Evolutionary conservation across 2,797 vertebrate genomes (phyloP).

Genomic region (Lycodopsis pacificus): DNA sequence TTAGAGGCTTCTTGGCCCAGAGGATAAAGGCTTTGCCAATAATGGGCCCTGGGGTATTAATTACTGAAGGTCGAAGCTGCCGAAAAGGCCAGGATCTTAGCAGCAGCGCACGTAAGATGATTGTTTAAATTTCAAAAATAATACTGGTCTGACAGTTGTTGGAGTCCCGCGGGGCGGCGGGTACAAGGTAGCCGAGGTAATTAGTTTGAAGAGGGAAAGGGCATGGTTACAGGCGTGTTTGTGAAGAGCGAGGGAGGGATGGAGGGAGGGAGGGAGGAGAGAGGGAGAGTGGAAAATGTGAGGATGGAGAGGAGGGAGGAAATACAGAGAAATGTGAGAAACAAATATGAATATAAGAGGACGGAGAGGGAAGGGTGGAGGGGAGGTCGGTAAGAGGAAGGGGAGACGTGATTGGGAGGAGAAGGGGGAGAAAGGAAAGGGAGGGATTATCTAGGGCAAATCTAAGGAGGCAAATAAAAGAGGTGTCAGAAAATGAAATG

Average conservation of each 20-base stretch:
- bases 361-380: neutral
- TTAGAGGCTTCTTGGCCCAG: slow-evolving; percentile 86
- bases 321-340: slow-evolving; percentile 2
- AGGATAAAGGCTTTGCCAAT: slow-evolving; percentile 91
- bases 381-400: neutral
- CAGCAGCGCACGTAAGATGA: slow-evolving; percentile 87
- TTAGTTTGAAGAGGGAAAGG: slow-evolving; percentile 91
- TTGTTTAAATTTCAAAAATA: slow-evolving; percentile 92
- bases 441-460: neutral
- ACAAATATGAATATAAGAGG: neutral
- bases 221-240: slow-evolving; percentile 87
- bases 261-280: neutral
- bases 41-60: slow-evolving; percentile 90
- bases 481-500: slow-evolving; percentile 3
- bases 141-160: slow-evolving; percentile 89
- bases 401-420: neutral
- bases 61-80: slow-evolving; percentile 90
- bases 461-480: neutral
- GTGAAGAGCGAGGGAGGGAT: slow-evolving; percentile 70
- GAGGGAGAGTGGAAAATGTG: neutral
- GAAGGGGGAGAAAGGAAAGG: neutral
- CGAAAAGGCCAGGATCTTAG: slow-evolving; percentile 90
- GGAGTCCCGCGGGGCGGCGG: slow-evolving; percentile 80
- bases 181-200: slow-evolving; percentile 89
- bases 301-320: neutral